Percentiles rank a stretch among this genome's conserved stretches.
Evolutionary conservation across 2,797 vertebrate genomes (phyloP).

Genomic region (Sparus aurata): DNA sequence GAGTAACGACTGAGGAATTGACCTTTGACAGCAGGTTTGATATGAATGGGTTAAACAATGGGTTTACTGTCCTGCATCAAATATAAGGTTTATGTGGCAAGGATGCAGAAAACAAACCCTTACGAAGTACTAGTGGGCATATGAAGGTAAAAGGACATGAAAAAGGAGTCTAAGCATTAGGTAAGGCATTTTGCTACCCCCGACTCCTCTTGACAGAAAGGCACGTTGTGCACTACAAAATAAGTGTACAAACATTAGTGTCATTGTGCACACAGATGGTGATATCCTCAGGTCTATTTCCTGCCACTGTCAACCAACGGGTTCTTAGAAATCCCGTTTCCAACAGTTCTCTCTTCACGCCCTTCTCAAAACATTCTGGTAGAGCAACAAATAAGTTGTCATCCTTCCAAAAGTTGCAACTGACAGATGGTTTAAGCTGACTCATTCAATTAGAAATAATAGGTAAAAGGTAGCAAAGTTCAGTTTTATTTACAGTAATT

Average conservation of each 20-base stretch:
- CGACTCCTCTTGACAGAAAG: background rate
- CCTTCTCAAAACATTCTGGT: too few species aligned
- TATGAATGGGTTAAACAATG: background rate
- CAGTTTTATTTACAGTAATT: too few species aligned
- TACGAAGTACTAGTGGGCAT: background rate
- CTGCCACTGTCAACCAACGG: background rate
- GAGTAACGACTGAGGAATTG: background rate
- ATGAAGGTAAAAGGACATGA: background rate
- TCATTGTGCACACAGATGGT: background rate
- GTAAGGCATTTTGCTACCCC: background rate
- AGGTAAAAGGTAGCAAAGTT: too few species aligned
- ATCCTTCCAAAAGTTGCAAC: background rate
- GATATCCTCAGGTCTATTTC: background rate
- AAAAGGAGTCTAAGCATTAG: background rate
- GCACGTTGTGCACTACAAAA: background rate
- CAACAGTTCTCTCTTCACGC: too few species aligned
- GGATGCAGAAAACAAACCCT: background rate
- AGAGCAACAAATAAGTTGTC: background rate
- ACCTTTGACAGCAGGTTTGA: background rate
- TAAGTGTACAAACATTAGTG: background rate
- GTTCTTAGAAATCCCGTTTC: background rate
- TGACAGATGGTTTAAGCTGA: background rate
- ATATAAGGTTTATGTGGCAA: background rate
- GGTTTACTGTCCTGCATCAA: slow-evolving; percentile 6
- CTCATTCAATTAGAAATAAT: too few species aligned